phyloP scores from a whole-genome alignment of 2,113 vertebrate genomes.

The Raja brachyura region DNA sequence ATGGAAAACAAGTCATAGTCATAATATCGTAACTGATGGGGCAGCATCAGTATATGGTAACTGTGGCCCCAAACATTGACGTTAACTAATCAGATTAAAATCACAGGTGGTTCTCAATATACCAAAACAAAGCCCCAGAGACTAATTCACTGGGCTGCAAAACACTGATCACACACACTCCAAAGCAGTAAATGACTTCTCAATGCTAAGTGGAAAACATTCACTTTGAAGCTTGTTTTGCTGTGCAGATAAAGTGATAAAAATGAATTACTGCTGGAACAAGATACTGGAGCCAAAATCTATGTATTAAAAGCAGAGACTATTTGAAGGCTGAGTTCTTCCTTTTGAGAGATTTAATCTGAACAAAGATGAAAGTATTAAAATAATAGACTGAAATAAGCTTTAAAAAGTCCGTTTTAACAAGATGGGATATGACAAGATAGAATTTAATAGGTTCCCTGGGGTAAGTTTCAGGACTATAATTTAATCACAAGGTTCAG shows the following conservation, averaged over 20 bases:
- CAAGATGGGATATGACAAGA: neutral
- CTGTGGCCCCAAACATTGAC: conserved; percentile 7
- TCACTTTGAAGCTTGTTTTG: conserved; percentile 28
- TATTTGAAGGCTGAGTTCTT: neutral
- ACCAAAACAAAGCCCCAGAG: conserved; percentile 5
- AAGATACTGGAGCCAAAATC: neutral
- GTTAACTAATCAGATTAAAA: conserved; percentile 16
- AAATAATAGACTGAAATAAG: conserved; percentile 17
- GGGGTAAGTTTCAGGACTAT: neutral
- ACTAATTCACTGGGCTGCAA: neutral
- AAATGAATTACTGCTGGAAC: conserved; percentile 29
- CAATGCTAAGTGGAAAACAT: conserved; percentile 1
- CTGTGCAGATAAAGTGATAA: conserved; percentile 23
- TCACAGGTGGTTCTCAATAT: neutral
- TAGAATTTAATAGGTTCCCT: neutral
- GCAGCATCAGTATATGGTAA: neutral
- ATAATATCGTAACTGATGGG: neutral
- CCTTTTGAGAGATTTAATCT: conserved; percentile 14
- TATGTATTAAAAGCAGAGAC: neutral
- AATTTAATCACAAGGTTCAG: conserved; percentile 5
- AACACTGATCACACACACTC: neutral
- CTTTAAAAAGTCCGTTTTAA: conserved; percentile 28
- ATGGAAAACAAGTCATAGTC: neutral
- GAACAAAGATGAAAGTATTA: conserved; percentile 16
- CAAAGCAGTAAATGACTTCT: conserved; percentile 9